phyloP scores from a whole-genome alignment of 2,888 invertebrate genomes.

The Polymixis lichenea region DNA sequence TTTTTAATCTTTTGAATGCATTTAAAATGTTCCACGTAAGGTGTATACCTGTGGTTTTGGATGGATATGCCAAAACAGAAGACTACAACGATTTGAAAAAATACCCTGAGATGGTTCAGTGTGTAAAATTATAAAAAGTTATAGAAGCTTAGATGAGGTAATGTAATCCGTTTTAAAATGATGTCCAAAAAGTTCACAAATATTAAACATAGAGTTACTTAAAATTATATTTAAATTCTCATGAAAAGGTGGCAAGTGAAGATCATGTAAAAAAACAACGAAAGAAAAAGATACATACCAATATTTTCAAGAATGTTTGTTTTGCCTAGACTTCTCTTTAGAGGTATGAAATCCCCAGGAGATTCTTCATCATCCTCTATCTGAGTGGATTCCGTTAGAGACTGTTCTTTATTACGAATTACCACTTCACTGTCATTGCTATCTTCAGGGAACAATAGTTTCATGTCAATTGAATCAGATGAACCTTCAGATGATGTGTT shows the following conservation, averaged over 20 bases:
- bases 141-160: too few relatives aligned
- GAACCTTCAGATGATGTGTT: slow-evolving; percentile 68
- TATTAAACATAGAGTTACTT: not conserved
- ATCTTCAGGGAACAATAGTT: slow-evolving; percentile 83
- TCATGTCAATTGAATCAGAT: slow-evolving; percentile 83
- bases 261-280: not conserved
- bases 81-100: not conserved
- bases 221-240: not conserved
- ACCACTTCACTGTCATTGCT: slow-evolving; percentile 76
- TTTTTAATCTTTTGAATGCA: slow-evolving; percentile 11
- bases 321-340: slow-evolving; percentile 79
- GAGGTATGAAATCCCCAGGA: slow-evolving; percentile 75
- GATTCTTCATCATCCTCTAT: slow-evolving; percentile 47
- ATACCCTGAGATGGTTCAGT: not conserved
- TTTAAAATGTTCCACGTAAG: not conserved
- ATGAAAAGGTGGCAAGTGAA: not conserved
- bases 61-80: not conserved
- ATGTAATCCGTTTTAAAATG: not conserved
- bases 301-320: slow-evolving; percentile 74
- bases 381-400: slow-evolving; percentile 23
- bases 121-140: not conserved
- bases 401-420: not conserved
- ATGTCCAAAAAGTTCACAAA: not conserved
- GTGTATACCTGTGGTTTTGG: not conserved
- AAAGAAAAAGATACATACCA: slow-evolving; percentile 68